phyloP scores from a whole-genome alignment of 2,888 invertebrate species.

The Leucophenga maculata region DNA sequence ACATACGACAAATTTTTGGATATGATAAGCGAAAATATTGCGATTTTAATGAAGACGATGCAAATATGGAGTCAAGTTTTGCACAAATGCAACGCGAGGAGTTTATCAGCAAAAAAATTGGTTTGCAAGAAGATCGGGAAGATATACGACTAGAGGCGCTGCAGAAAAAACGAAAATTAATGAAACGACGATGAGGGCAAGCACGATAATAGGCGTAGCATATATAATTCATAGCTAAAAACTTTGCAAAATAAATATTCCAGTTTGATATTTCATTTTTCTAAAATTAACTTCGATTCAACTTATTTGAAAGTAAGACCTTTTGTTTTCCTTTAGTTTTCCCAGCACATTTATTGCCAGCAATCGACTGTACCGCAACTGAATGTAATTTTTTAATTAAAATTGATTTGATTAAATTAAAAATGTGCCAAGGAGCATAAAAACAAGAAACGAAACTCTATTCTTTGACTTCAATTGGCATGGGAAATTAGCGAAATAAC shows the following conservation, averaged over 20 bases:
- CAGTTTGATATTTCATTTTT: no score
- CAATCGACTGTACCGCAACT: no score
- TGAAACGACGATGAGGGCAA: constrained; percentile 42
- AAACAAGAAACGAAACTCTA: not conserved
- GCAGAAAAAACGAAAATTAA: constrained; percentile 77
- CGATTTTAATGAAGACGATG: constrained; percentile 83
- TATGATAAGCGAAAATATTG: constrained; percentile 85
- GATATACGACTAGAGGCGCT: constrained; percentile 89
- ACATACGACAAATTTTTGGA: constrained; percentile 92
- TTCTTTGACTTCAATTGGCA: not conserved
- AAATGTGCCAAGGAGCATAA: no score
- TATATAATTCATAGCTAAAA: no score
- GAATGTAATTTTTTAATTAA: not conserved
- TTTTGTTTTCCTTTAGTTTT: no score
- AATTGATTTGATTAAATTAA: not conserved
- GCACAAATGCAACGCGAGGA: constrained; percentile 91
- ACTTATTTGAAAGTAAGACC: no score
- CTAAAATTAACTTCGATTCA: no score
- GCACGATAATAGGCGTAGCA: not conserved
- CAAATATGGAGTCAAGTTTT: constrained; percentile 90
- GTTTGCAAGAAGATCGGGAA: constrained; percentile 92
- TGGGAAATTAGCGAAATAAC: constrained; percentile 9
- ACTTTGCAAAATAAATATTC: no score
- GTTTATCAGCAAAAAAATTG: constrained; percentile 85
- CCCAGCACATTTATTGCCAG: no score